Base-by-base conservation (phyloP, 1,140 invertebrate species). In the Lasaia peninsularis region DNA sequence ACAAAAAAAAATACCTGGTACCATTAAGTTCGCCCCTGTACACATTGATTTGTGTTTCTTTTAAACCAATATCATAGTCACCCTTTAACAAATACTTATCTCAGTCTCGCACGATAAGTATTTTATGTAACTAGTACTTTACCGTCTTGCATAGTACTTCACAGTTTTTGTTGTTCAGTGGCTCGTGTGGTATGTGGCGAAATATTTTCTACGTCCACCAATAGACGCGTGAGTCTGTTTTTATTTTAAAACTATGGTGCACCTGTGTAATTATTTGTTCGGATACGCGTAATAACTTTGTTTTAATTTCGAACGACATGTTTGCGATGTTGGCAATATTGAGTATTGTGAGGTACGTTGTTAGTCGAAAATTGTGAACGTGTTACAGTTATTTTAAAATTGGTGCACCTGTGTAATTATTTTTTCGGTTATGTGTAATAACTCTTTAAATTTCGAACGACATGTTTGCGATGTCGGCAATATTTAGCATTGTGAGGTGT, bases 101-200 rank as follows among this genome's bases (percentile, higher is more conserved):
- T 48, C 3, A 21, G 40, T 48, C 18, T 48, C 11, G 20, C 18
- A 40, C 40, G 40, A 48, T 48, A 48, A 48, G 40, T 44, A 10
- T 44, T 44, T 44, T 44, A 44, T 44, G 40, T 44, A 44, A 44
- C 24, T 2, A 28, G 40, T 44, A 44, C 18, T 48, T 48, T 44
- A 18, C 8, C 34, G 35, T 40, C 6, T 40, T 40, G 18, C 35
- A 40, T 16, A 12, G 35, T 40, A 40, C 14, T 44, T 18, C 40
- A 18, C 18, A 48, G 40, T 48, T 48, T 48, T 48, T 48, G 40
- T 48, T 48, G 40, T 48, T 48, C 20, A 48, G 10, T 48, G 18
- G 18, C 18, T 21, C 40, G 40, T n/a, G 9, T 44, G 10, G 16
- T 44, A 20, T 44, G 18, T 44, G 40, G 40, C 18, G 40, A 44